phyloP scores from a whole-genome alignment of 2,888 invertebrate species.

The Synanthedon tipuliformis region DNA sequence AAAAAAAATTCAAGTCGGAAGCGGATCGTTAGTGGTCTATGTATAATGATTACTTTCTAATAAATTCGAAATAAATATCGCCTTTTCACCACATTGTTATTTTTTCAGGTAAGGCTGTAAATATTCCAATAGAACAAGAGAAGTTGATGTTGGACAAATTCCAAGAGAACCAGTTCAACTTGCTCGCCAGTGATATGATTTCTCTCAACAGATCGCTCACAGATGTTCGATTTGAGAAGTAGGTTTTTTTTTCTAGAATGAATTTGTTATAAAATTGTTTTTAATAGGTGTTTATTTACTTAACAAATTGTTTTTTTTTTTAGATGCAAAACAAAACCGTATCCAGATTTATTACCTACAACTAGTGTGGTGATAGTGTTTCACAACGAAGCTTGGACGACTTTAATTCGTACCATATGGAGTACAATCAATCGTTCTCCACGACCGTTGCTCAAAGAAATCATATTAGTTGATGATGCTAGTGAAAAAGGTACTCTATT shows the following conservation, averaged over 20 bases:
- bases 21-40: too few species aligned
- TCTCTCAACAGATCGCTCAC: constrained; percentile 94
- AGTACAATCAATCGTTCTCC: constrained; percentile 97
- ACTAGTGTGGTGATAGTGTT: constrained; percentile 99
- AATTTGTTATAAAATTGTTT: not conserved
- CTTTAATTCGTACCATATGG: constrained; percentile 94
- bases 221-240: constrained; percentile 94
- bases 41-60: too few species aligned
- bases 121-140: constrained; percentile 87
- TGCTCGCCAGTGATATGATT: constrained; percentile 97
- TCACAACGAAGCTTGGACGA: constrained; percentile 99
- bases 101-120: constrained; percentile 79
- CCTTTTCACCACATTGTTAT: not conserved
- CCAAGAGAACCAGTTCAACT: constrained; percentile 98
- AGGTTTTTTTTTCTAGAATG: constrained; percentile 37
- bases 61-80: too few species aligned
- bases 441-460: constrained; percentile 85
- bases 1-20: too few species aligned
- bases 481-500: constrained; percentile 83
- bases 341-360: constrained; percentile 84
- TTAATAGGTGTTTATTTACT: not conserved
- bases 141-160: constrained; percentile 94
- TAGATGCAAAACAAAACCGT: constrained; percentile 84
- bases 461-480: constrained; percentile 97
- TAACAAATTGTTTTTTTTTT: not conserved